Evolutionary conservation across 2,888 invertebrate genomes (phyloP), one percentile per base, ranked within the genome.

Genomic region (Ochropleura plecta): DNA sequence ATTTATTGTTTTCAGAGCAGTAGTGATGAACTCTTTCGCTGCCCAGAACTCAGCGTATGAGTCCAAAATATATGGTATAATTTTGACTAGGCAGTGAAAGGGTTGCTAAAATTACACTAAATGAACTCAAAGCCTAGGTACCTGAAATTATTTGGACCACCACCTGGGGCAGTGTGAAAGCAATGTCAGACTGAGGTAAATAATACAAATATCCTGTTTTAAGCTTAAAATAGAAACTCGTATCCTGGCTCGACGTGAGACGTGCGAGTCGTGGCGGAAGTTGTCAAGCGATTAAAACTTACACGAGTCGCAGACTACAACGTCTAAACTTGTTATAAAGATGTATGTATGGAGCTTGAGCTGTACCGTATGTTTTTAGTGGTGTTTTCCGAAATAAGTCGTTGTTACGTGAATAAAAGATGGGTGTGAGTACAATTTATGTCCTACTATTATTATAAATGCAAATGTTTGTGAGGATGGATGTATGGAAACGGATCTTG

Each of bases 261-360:
- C 44, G 51, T 82, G 83, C 81, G 73, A 72, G 40, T 64, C 63
- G 46, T 82, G 82, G 78, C 44, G 67, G 76, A 86, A 89, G 88
- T 89, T 89, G 85, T 73, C 46, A 73, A 79, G 83, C 88, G 88
- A 90, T 91, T 91, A 90, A 92, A 92, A 92, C 90, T 92, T 91
- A 82, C 78, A 49, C 44, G 18, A 82, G 70, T 70, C 46, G 84
- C 72, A 80, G 72, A 72, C 46, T 80, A 84, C 75, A 76, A 71
- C 67, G 73, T 76, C 75, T 76, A 81, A 91, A 90, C 90, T 91
- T 89, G 85, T 88, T 90, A 82, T 86, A 90, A 30, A 87, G 89
- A 87, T 86, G 85, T 88, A 53, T 78, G 73, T 64, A 83, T 64
- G 70, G 63, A 62, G 53, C 63, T 80, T 30, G n/a, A 1, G 42